Base-by-base conservation (phyloP, 30 jellyfish, hydroid and myxozoan species). In the Chrysaora quinquecirrha region DNA sequence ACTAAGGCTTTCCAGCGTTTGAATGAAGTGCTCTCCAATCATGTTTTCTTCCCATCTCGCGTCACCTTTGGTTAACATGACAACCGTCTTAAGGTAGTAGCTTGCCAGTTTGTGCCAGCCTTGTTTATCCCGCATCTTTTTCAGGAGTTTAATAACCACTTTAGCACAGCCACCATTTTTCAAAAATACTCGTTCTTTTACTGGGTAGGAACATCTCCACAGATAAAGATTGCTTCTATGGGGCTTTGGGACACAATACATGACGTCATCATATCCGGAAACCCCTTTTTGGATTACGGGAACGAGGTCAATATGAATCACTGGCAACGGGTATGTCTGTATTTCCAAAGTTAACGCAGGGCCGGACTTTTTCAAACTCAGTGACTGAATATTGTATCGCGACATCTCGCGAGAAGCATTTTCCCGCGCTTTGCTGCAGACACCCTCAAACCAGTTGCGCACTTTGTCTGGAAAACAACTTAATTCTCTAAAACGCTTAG, bases 151-250 rank as follows among this genome's bases (percentile, higher is more conserved):
- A 30, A 77, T 25, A 24, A 77, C 80, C 49, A 48, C 60, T 50
- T 77, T 77, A 3, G 89, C 89, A 77, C 89, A 77, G 80, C 80
- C 69, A 24, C 48, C n/a, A 43, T 77, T 64, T 30, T 77, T 34
- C 58, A 77, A n/a, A 7, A 77, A 54, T 20, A 23, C 48, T 18
- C 68, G 19, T 29, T 77, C 89, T 24, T 22, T 30, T 1, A 16
- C 24, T 1, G 89, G 89, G 46, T 56, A 77, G 16, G 80, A 77
- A 30, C 68, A 77, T 28, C 80, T 35, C 89, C 89, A 77, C 18
- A 77, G 31, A 38, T 3, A 14, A 14, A 19, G 19, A 18, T 62
- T 33, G 1, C 9, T 62, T 62, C 24, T 6, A 14, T 38, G 54
- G 14, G 54, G 54, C 54, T 38, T 38, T 6, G 54, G 54, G 11